These are phyloP conservation scores for Neoarius graeffei DNA, from an alignment of 2,113 vertebrate species.

Conservation along the genomic window DNA sequence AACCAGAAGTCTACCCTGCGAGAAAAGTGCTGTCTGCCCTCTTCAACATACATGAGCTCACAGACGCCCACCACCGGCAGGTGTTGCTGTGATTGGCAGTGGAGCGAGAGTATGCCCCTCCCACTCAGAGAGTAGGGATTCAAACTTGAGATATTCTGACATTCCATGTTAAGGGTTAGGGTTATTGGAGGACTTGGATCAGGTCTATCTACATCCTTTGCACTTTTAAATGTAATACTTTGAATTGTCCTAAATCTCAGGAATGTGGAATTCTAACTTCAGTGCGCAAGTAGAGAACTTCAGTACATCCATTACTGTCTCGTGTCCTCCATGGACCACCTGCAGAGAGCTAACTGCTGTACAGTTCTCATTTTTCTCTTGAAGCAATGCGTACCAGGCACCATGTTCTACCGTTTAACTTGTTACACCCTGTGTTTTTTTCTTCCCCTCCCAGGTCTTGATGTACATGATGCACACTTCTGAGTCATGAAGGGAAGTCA, in stretches of 20 bases:
- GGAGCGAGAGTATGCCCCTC: neutral
- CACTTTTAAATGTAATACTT: neutral
- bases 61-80: neutral
- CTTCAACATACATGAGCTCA: neutral
- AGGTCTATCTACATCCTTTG: neutral
- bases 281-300: neutral
- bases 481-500: neutral
- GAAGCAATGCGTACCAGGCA: neutral
- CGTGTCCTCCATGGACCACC: neutral
- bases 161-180: neutral
- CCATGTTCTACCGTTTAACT: neutral
- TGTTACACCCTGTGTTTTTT: neutral
- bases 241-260: neutral
- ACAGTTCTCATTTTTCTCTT: neutral
- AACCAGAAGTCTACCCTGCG: neutral
- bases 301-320: neutral
- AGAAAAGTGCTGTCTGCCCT: neutral
- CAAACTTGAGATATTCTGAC: neutral
- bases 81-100: neutral
- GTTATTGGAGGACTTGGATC: neutral
- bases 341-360: neutral
- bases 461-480: neutral
- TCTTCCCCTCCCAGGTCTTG: neutral
- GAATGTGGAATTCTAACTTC: neutral
- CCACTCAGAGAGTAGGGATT: neutral